Percentiles rank a stretch among this genome's conserved stretches.
Evolutionary conservation across 2,888 invertebrate species (phyloP).

Genomic region (Pemphredon lugubris): DNA sequence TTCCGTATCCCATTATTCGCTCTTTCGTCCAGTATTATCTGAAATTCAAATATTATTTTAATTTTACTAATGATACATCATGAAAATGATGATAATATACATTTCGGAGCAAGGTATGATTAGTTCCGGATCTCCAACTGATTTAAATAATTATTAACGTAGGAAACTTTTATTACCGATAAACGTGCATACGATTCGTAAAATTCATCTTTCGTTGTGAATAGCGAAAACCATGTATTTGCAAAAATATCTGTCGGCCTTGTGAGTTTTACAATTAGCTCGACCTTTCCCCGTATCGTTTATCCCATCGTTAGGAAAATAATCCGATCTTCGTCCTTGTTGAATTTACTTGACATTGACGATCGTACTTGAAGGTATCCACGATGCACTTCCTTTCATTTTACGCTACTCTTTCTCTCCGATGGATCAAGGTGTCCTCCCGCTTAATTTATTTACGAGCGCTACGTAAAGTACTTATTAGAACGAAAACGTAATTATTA

Average conservation of each 20-base stretch:
- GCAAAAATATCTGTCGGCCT: conserved; percentile 12
- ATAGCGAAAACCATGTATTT: neutral
- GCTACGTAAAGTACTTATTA: too few relatives aligned
- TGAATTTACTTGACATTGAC: conserved; percentile 23
- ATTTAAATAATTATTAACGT: conserved; percentile 4
- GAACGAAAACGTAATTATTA: too few relatives aligned
- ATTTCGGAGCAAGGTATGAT: too few relatives aligned
- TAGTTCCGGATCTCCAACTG: too few relatives aligned
- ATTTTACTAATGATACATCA: too few relatives aligned
- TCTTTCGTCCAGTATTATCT: too few relatives aligned
- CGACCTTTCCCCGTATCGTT: too few relatives aligned
- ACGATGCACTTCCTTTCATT: conserved; percentile 17
- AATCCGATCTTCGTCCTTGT: conserved; percentile 32
- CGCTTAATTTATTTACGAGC: too few relatives aligned
- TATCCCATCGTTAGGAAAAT: conserved; percentile 3
- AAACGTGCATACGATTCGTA: conserved; percentile 5
- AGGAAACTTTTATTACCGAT: conserved; percentile 10
- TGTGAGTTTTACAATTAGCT: neutral
- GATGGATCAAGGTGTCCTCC: too few relatives aligned
- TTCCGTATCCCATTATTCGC: too few relatives aligned
- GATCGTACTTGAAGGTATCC: conserved; percentile 34
- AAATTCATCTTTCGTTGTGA: neutral
- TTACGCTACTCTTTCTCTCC: neutral
- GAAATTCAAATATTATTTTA: too few relatives aligned
- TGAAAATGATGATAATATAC: too few relatives aligned